Evolutionary conservation across 2,797 vertebrate species (phyloP).

Genomic region (Danio tinwini): DNA sequence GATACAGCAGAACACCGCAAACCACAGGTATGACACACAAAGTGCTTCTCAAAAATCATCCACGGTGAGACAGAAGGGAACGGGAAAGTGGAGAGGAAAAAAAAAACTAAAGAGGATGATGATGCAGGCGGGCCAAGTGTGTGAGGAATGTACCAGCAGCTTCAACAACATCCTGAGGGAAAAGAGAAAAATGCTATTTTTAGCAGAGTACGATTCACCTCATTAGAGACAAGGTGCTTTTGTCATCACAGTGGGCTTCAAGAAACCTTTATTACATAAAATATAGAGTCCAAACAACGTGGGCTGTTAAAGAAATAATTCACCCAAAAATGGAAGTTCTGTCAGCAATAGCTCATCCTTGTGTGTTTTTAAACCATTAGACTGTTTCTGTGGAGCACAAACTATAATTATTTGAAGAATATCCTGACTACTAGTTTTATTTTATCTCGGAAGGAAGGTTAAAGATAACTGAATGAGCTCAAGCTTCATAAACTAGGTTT

Average conservation of each 20-base stretch:
- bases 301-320: slow-evolving; percentile 12
- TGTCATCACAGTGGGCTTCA: slow-evolving; percentile 53
- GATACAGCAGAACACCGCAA: slow-evolving; percentile 51
- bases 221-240: slow-evolving; percentile 61
- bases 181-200: slow-evolving; percentile 63
- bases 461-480: background rate
- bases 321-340: slow-evolving; percentile 17
- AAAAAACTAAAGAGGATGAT: slow-evolving; percentile 40
- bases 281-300: slow-evolving; percentile 1
- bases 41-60: slow-evolving; percentile 56
- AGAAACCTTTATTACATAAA: slow-evolving; percentile 25
- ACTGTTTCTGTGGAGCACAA: background rate
- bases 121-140: slow-evolving; percentile 61
- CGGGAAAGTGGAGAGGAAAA: slow-evolving; percentile 39
- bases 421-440: background rate
- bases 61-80: slow-evolving; percentile 31
- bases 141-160: slow-evolving; percentile 68
- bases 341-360: background rate
- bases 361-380: background rate
- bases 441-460: background rate
- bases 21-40: slow-evolving; percentile 60
- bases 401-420: background rate
- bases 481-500: background rate
- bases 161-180: slow-evolving; percentile 69
- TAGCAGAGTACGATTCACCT: slow-evolving; percentile 58